phyloP scores from a whole-genome alignment of 2,113 vertebrate genomes.

The Jacana jacana region DNA sequence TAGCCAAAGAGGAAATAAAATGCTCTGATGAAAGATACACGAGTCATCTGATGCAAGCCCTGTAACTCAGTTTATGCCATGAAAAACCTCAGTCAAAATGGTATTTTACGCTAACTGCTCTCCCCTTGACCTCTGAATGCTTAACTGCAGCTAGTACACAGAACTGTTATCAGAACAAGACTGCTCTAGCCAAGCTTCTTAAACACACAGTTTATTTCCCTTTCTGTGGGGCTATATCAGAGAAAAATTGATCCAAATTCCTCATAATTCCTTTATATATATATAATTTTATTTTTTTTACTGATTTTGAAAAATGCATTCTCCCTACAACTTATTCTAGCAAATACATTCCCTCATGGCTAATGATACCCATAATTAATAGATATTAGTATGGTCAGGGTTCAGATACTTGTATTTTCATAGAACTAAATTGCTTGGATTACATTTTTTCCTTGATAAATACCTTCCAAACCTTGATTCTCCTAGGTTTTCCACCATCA shows the following conservation, averaged over 20 bases:
- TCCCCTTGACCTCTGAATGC: slow-evolving; percentile 12
- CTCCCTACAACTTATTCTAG: not conserved
- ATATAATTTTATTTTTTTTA: not conserved
- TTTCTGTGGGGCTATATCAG: not conserved
- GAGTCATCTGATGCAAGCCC: slow-evolving; percentile 36
- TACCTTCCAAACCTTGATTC: not conserved
- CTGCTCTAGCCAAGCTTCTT: not conserved
- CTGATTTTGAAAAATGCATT: not conserved
- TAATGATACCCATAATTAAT: not conserved
- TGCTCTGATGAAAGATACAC: slow-evolving; percentile 41
- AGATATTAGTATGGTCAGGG: not conserved
- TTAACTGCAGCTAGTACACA: slow-evolving; percentile 2
- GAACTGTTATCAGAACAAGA: not conserved
- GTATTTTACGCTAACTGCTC: slow-evolving; percentile 27
- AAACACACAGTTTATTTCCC: not conserved
- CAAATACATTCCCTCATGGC: not conserved
- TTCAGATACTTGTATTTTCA: not conserved
- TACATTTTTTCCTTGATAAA: not conserved
- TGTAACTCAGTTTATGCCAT: not conserved
- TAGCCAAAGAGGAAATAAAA: slow-evolving; percentile 43
- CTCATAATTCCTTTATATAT: not conserved
- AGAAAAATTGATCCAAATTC: not conserved
- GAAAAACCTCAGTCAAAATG: not conserved
- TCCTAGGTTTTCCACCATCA: not conserved
- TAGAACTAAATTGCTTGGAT: not conserved